Conservation (phyloP, 2,888 invertebrate species). For the Blastobasis adustella region DNA sequence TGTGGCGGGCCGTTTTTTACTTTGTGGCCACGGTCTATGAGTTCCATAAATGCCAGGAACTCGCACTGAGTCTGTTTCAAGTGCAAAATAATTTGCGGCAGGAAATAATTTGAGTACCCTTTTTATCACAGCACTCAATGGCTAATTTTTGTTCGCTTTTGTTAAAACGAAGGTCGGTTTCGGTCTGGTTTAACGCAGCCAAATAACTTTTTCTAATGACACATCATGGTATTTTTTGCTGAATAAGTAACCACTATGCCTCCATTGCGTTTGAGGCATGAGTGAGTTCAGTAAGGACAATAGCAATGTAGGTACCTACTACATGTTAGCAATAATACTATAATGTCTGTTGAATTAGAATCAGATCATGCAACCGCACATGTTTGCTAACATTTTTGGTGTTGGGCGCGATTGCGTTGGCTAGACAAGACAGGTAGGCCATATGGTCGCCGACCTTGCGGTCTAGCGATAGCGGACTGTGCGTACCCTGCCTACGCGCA, state of each 20-base stretch:
- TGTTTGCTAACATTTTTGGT: background rate
- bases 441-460: constrained; percentile 61
- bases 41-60: constrained; percentile 34
- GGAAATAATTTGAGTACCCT: constrained; percentile 23
- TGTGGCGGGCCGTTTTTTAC: too few relatives aligned
- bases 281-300: too few relatives aligned
- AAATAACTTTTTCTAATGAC: too few relatives aligned
- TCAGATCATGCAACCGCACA: background rate
- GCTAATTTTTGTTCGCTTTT: constrained; percentile 9
- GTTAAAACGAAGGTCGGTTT: constrained; percentile 8
- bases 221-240: too few relatives aligned
- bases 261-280: too few relatives aligned
- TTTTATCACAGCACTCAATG: constrained; percentile 10
- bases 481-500: too few relatives aligned
- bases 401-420: background rate
- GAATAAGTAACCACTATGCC: too few relatives aligned
- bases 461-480: background rate
- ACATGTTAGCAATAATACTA: too few relatives aligned
- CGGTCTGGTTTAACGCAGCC: background rate
- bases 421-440: constrained; percentile 35
- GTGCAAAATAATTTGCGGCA: constrained; percentile 35
- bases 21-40: constrained; percentile 7
- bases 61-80: constrained; percentile 28
- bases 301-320: too few relatives aligned
- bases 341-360: background rate